Conservation (phyloP, 2,113 vertebrate genomes). For the Phyllopteryx taeniolatus region DNA sequence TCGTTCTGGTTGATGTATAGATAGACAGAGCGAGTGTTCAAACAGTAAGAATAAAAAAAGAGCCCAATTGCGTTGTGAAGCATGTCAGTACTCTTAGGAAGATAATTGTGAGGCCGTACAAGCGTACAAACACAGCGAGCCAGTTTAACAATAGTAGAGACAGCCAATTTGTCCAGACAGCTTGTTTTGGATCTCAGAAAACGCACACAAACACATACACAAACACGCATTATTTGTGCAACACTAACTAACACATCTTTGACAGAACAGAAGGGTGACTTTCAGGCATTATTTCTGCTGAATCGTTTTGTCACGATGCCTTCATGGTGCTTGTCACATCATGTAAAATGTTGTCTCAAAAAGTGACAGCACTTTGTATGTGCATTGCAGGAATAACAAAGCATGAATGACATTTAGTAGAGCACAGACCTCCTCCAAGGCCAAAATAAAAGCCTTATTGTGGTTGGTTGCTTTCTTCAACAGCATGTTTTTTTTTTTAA, state of each 20-base stretch:
- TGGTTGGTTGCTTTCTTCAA: not conserved
- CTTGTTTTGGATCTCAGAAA: not conserved
- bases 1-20: not conserved
- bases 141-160: conserved; percentile 4
- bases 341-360: not conserved
- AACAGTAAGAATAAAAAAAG: conserved; percentile 16
- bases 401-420: not conserved
- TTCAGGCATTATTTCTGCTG: conserved; percentile 7
- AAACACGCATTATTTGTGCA: conserved; percentile 15
- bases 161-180: conserved; percentile 17
- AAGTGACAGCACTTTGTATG: not conserved
- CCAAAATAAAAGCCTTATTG: not conserved
- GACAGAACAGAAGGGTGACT: not conserved
- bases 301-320: not conserved
- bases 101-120: conserved; percentile 4
- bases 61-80: conserved; percentile 15
- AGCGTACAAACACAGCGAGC: conserved; percentile 26
- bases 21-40: not conserved
- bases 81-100: conserved; percentile 20
- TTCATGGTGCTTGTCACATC: not conserved
- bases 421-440: not conserved
- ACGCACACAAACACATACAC: not conserved
- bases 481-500: no score
- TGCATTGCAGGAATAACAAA: not conserved
- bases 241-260: not conserved